These are phyloP conservation scores for Tribolium freemani DNA, from an alignment of 2,888 invertebrate species.

Conservation along the genomic window DNA sequence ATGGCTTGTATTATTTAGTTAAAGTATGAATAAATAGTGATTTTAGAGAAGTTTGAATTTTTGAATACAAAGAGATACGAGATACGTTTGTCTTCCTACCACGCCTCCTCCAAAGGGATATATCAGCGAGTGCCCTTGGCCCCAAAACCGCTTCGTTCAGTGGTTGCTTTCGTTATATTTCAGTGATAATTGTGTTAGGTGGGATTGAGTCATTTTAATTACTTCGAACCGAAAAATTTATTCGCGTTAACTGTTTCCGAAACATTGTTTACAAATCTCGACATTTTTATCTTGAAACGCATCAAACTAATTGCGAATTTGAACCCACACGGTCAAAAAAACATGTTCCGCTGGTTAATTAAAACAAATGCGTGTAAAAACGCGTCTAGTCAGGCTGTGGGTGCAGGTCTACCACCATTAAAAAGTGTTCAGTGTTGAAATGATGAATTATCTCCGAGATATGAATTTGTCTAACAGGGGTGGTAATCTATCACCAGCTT, in stretches of 20 bases:
- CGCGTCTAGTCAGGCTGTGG: no score
- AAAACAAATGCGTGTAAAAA: no score
- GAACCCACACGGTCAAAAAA: no score
- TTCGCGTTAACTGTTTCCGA: no score
- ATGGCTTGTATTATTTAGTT: no score
- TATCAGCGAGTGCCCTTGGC: neutral
- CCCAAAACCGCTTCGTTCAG: neutral
- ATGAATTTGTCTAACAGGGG: no score
- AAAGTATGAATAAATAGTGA: neutral
- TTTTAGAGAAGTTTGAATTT: neutral
- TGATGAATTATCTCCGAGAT: no score
- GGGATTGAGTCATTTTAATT: neutral
- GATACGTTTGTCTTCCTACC: slow-evolving; percentile 1
- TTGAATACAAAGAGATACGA: neutral
- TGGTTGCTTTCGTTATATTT: neutral
- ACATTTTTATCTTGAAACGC: neutral
- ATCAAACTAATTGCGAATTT: no score
- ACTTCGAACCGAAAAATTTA: neutral
- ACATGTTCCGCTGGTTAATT: no score
- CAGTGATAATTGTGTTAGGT: neutral
- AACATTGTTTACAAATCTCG: neutral
- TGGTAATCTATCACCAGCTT: no score
- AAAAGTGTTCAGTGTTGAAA: no score
- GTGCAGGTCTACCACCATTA: no score
- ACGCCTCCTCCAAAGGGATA: neutral